These are phyloP conservation scores for Ametastegia equiseti DNA, from an alignment of 2,888 invertebrate genomes.

Conservation along the genomic window DNA sequence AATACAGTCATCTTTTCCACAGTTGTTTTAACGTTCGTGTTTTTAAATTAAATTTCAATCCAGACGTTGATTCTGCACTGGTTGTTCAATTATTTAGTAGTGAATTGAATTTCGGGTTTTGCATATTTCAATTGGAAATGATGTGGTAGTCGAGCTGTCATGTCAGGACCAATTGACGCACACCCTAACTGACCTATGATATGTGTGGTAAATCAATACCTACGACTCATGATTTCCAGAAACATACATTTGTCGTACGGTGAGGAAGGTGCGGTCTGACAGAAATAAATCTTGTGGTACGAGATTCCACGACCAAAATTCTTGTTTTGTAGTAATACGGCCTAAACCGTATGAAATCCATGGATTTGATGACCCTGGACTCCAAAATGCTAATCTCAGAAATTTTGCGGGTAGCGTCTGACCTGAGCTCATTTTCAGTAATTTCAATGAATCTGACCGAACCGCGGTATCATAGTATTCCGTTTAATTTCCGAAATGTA, in stretches of 20 bases:
- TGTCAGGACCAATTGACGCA: neutral
- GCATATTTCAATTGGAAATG: neutral
- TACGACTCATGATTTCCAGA: neutral
- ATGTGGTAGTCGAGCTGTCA: neutral
- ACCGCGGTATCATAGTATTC: conserved; percentile 35
- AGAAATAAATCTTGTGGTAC: too few relatives aligned
- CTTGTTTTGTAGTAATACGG: too few relatives aligned
- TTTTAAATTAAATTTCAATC: neutral
- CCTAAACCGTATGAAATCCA: conserved; percentile 14
- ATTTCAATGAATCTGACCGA: conserved; percentile 29
- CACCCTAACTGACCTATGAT: neutral
- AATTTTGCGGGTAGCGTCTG: conserved; percentile 21
- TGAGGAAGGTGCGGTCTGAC: neutral
- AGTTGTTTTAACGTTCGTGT: neutral
- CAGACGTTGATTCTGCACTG: neutral
- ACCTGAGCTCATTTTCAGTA: conserved; percentile 39
- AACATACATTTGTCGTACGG: neutral
- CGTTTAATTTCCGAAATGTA: too few relatives aligned
- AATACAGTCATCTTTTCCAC: neutral
- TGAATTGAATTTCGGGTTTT: neutral
- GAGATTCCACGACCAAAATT: too few relatives aligned
- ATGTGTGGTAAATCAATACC: conserved; percentile 7
- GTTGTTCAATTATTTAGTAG: neutral
- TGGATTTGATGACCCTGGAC: conserved; percentile 14
- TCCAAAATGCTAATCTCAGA: conserved; percentile 28